Base-by-base conservation (phyloP, 2,113 vertebrate species). In the Lates calcarifer region DNA sequence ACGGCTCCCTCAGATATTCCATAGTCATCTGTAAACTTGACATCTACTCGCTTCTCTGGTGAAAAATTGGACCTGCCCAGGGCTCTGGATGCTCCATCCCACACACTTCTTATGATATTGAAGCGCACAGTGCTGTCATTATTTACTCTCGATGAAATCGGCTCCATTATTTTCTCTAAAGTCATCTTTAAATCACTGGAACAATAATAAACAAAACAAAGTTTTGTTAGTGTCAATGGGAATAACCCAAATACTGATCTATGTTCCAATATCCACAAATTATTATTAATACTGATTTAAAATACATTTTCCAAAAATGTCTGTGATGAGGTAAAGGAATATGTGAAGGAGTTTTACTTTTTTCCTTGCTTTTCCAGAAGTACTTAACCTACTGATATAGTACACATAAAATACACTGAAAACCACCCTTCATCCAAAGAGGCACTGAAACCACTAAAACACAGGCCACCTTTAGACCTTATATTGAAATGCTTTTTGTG, bases 61-160 rank as follows among this genome's bases (percentile, higher is more conserved):
- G 68, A 58, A 58, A 77, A 77, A 22, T 77, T 73, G 53, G 43
- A 60, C 28, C 53, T 60, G 33, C 41, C 26, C 67, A 66, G 20
- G 60, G 67, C 81, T 77, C 60, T 72, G 33, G 60, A 66, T 77
- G 74, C 60, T 60, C 67, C 74, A 77, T 73, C 67, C 81, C 81
- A 66, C 67, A 77, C 51, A 77, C 33, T 65, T 66, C 74, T 77
- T 17, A 77, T 33, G 6, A 73, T 83, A 51, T 55, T 77, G 74
- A 77, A 73, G 67, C 28, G 43, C 2, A 5, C 58, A 77, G 58
- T 26, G 49, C 57, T 71, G 28, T 76, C 57, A 82, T 15, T 12
- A 58, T 64, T 65, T 49, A 77, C 60, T 39, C 14, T 6, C 22
- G 58, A 71, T 1, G 41, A 6, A 65, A 77, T 51, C 60, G 43